phyloP scores from a whole-genome alignment of 2,113 vertebrate species.

The Seriola aureovittata region DNA sequence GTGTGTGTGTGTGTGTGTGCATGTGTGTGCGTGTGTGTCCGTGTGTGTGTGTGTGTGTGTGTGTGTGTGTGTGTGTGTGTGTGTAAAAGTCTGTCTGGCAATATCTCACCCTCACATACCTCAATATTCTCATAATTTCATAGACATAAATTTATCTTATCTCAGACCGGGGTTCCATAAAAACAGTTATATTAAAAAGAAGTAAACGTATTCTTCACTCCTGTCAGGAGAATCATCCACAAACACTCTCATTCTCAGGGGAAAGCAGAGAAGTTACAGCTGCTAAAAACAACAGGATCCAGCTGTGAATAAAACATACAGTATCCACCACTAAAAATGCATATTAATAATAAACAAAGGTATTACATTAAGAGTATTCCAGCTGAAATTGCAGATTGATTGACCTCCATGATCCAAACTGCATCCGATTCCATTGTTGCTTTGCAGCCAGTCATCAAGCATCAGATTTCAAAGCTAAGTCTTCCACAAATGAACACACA shows the following conservation, averaged over 20 bases:
- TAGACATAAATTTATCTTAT: neutral
- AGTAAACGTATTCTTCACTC: slow-evolving; percentile 6
- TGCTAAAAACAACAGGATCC: neutral
- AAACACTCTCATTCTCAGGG: neutral
- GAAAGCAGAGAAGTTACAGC: neutral
- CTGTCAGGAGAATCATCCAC: neutral
- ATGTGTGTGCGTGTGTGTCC: too few species aligned
- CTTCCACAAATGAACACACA: neutral
- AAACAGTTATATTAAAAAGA: neutral
- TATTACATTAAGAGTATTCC: neutral
- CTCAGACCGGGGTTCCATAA: neutral
- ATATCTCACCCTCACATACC: slow-evolving; percentile 2
- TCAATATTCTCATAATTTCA: neutral
- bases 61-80: neutral
- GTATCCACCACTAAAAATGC: neutral
- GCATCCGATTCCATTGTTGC: neutral
- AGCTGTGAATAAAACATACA: neutral
- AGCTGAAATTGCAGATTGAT: neutral
- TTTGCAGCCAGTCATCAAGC: neutral
- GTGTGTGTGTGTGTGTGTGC: neutral
- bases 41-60: slow-evolving; percentile 17
- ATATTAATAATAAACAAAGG: neutral
- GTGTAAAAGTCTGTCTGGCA: neutral
- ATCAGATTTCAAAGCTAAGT: neutral
- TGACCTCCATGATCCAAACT: neutral